These are phyloP conservation scores for Tapirus indicus DNA, from an alignment of 2,797 vertebrate species.

Conservation along the genomic window DNA sequence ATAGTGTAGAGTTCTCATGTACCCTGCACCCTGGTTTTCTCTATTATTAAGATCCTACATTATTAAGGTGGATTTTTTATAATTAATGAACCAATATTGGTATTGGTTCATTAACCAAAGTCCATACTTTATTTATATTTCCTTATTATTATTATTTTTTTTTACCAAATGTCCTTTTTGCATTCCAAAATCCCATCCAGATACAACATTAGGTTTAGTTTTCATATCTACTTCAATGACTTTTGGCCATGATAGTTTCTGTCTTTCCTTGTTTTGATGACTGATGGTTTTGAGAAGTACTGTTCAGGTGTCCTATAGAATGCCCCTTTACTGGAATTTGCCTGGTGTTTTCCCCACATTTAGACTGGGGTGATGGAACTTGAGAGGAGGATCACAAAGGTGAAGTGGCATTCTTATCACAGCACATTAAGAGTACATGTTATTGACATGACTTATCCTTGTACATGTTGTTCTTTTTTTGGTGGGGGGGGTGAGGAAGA, in stretches of 20 bases:
- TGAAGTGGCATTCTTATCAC: too few relatives aligned
- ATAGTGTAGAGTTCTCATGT: background rate
- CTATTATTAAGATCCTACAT: background rate
- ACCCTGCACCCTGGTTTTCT: background rate
- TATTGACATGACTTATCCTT: background rate
- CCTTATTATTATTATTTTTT: background rate
- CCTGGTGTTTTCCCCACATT: too few relatives aligned
- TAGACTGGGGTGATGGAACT: too few relatives aligned
- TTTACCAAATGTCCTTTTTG: background rate
- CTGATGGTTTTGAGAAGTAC: too few relatives aligned
- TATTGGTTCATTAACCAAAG: background rate
- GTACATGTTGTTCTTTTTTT: too few relatives aligned
- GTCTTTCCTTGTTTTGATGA: too few relatives aligned
- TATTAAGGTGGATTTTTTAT: background rate
- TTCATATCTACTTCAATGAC: background rate
- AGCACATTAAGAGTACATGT: too few relatives aligned
- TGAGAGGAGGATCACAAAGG: too few relatives aligned
- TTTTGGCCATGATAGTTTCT: background rate
- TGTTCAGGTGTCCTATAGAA: too few relatives aligned
- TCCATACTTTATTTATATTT: background rate
- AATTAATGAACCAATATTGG: background rate
- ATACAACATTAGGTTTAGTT: background rate
- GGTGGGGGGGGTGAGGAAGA: too few relatives aligned
- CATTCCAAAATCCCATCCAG: background rate
- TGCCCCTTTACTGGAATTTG: too few relatives aligned